Conservation (phyloP, 2,113 vertebrate species). For the Lophura nycthemera region DNA sequence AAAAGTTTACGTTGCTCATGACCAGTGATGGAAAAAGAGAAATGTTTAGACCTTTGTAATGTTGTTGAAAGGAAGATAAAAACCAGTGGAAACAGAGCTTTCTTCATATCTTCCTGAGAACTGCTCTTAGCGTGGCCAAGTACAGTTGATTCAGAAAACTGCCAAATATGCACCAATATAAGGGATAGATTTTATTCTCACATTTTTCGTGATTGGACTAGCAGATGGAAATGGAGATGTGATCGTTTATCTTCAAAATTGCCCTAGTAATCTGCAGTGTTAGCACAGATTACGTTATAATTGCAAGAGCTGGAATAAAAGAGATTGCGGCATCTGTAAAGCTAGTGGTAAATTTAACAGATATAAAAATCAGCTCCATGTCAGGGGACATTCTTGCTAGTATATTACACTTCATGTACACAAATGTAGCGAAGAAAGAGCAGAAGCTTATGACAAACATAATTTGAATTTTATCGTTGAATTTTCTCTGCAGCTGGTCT, state of each 20-base stretch:
- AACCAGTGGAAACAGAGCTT: background rate
- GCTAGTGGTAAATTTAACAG: constrained; percentile 66
- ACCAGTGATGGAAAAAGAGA: background rate
- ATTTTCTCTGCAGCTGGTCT: constrained; percentile 69
- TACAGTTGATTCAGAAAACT: background rate
- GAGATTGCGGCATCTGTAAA: constrained; percentile 70
- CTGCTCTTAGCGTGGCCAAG: background rate
- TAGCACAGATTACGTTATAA: constrained; percentile 71
- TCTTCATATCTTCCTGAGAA: background rate
- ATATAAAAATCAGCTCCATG: constrained; percentile 66
- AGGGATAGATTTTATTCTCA: constrained; percentile 48
- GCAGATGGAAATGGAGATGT: constrained; percentile 67
- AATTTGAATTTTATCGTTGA: constrained; percentile 68
- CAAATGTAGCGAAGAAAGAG: constrained; percentile 49
- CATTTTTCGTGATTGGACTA: constrained; percentile 59
- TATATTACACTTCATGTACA: constrained; percentile 65
- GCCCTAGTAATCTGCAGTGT: constrained; percentile 66
- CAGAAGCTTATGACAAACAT: constrained; percentile 70
- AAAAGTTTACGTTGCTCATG: background rate
- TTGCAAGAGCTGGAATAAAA: constrained; percentile 71
- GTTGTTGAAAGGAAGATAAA: background rate
- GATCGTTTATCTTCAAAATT: constrained; percentile 71
- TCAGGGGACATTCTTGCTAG: constrained; percentile 62
- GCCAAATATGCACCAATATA: background rate
- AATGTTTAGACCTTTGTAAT: background rate